Base-by-base conservation (phyloP, 2,888 invertebrate species). In the Nemotelus pantherinus region DNA sequence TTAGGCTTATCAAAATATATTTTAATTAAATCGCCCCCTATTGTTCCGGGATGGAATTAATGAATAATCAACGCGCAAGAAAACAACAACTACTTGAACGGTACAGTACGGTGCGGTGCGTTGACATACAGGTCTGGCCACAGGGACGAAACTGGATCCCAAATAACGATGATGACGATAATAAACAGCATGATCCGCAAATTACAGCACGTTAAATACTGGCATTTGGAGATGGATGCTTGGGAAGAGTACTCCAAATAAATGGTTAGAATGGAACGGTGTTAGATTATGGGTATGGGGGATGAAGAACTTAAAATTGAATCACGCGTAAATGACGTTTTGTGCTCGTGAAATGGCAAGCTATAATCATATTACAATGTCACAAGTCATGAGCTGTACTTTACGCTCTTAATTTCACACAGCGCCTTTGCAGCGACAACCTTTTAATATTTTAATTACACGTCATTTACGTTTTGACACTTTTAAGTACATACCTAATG, bases 11-110 rank as follows among this genome's bases (percentile, higher is more conserved):
- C 60, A 74, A 74, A 74, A 74, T 74, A 74, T 74, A 74, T 74
- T 74, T 74, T 74, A 74, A 74, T 74, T 74, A 74, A 74, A 74
- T 74, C 74, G 60, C 74, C 74, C 72, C 48, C 60, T 48, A 74
- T 48, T 63, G 58, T 63, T 70, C 43, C 55, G 53, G 70, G 4
- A 55, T 47, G 9, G 70, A 55, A 43, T 70, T 55, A 70, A 70
- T 55, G 55, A 70, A 55, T 70, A 39, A 43, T 41, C 41, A 60
- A 41, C 7, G 60, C 7, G 60, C 41, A 9, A 50, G 25, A 25
- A 25, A 25, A 25, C 25, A 25, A 25, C 25, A 25, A 25, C 25
- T 25, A 25, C 25, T 25, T 25, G 25, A 25, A 25, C 25, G 25
- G 25, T 25, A 25, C 25, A 25, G 25, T 25, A 25, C 25, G 25